Conservation (phyloP, 2,113 vertebrate genomes). For the Sapajus apella region DNA sequence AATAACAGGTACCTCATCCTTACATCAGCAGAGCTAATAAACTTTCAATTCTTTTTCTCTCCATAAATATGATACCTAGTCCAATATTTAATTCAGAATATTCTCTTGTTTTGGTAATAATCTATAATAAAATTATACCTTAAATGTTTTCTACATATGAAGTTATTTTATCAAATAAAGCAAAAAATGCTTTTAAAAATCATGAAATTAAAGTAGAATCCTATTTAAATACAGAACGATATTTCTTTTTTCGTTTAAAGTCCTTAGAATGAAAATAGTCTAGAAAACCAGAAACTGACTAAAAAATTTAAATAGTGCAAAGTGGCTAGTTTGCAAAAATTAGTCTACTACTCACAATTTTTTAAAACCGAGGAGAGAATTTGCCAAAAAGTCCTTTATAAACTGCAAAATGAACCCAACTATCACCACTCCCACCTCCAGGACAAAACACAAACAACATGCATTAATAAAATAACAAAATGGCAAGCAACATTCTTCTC, state of each 20-base stretch:
- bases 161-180: slow-evolving; percentile 14
- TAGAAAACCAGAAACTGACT: not conserved
- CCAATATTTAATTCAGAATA: not conserved
- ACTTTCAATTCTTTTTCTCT: not conserved
- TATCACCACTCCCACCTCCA: not conserved
- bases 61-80: not conserved
- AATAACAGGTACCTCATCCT: not conserved
- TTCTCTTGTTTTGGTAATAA: slow-evolving; percentile 2
- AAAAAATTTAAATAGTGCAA: not conserved
- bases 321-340: not conserved
- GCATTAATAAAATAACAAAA: not conserved
- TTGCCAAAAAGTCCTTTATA: not conserved
- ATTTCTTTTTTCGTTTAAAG: not conserved
- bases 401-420: slow-evolving; percentile 1
- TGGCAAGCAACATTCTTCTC: not conserved
- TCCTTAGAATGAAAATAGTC: not conserved
- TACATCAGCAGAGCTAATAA: not conserved
- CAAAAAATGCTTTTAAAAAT: not conserved
- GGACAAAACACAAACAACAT: not conserved
- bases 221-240: not conserved
- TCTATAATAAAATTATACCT: not conserved
- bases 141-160: not conserved
- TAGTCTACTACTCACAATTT: not conserved
- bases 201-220: not conserved
- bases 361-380: not conserved